Base-by-base conservation (phyloP, 2,797 vertebrate species). In the Phoxinus dragarum region DNA sequence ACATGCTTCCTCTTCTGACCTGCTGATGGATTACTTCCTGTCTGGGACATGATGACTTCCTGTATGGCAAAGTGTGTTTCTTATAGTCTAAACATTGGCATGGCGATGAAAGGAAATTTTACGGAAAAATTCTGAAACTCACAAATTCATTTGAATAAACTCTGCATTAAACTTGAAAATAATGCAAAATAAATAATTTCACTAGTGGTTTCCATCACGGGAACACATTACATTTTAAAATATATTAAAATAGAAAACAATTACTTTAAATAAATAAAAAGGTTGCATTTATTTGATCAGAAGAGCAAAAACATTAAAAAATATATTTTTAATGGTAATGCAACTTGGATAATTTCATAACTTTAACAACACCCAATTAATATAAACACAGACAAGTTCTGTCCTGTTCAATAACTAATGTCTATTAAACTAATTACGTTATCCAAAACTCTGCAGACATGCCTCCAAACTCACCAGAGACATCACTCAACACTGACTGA, bases 1-100 rank as follows among this genome's bases (percentile, higher is more conserved):
- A 31, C 54, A 44, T 31, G 27, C 67, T 34, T 80, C 75, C 84
- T 78, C 42, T 56, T 19, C 31, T 80, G 61, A 87, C 59, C 38
- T 74, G 69, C 34, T 80, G 75, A 86, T 96, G 95, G 95, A 95
- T 94, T 93, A 96, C 96, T 96, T 97, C 96, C 97, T 85, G 86
- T 81, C 72, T 96, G 91, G 91, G 92, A 95, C 95, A 96, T 96
- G 79, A 87, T 80, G 64, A 84, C 82, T 84, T 87, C 82, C 82
- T 84, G 71, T 76, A 72, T 77, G 54, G 31, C 44, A 27, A 76
- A 47, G 61, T 59, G 71, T 36, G 59, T 68, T 64, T 78, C 73
- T 47, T 47, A 44, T 69, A 72, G 82, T 27, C 91, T 92, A 93
- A 91, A 90, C 92, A 91, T 89, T 80, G 61, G 73, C 87, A 61